phyloP scores from a whole-genome alignment of 2,113 vertebrate species.

The Xiphophorus hellerii region DNA sequence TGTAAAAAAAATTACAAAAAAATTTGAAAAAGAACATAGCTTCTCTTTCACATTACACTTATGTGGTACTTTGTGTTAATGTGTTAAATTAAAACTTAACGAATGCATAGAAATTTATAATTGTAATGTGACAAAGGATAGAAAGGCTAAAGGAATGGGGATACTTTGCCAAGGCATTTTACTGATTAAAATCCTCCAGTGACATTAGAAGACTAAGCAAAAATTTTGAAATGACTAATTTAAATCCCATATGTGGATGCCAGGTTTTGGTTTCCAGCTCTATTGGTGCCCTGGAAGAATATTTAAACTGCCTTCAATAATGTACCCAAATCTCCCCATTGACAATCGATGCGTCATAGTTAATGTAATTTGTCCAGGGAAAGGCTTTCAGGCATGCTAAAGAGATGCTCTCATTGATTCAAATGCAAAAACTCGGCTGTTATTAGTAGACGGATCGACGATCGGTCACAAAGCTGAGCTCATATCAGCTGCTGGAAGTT shows the following conservation, averaged over 20 bases:
- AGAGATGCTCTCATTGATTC: constrained; percentile 45
- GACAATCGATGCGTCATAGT: constrained; percentile 56
- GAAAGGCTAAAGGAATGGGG: no score
- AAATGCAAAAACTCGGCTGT: constrained; percentile 43
- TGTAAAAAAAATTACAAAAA: no score
- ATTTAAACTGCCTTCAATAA: constrained; percentile 36
- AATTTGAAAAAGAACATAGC: no score
- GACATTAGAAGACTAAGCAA: neutral
- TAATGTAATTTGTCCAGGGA: constrained; percentile 46
- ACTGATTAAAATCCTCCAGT: no score
- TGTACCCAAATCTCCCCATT: constrained; percentile 26
- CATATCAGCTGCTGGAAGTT: constrained; percentile 10
- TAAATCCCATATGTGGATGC: neutral
- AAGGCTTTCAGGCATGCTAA: constrained; percentile 47
- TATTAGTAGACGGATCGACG: constrained; percentile 37
- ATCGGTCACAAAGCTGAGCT: constrained; percentile 21
- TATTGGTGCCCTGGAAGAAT: neutral
- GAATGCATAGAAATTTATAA: no score
- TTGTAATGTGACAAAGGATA: no score
- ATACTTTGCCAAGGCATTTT: no score
- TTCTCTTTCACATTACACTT: no score
- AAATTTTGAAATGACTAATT: neutral
- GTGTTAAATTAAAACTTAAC: no score
- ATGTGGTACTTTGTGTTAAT: no score
- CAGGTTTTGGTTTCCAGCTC: neutral